These are phyloP conservation scores for Synanceia verrucosa DNA, from an alignment of 2,797 vertebrate species.

Conservation along the genomic window DNA sequence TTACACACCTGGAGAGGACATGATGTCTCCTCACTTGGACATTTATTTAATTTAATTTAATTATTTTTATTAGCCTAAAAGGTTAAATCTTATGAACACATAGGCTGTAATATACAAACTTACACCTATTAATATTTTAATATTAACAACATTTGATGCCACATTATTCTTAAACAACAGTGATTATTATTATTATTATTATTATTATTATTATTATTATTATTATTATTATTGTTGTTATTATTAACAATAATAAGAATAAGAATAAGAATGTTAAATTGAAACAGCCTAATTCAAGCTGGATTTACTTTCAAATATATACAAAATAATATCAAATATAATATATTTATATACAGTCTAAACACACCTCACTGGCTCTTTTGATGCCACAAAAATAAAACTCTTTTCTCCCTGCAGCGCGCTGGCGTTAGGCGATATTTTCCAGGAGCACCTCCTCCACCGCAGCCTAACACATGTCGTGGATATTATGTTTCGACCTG, in stretches of 20 bases:
- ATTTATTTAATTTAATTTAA: background rate
- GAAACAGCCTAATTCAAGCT: background rate
- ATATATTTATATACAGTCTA: background rate
- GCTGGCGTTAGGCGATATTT: conserved; percentile 56
- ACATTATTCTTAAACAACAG: background rate
- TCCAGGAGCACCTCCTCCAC: conserved; percentile 63
- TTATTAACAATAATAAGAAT: background rate
- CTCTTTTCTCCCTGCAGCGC: background rate
- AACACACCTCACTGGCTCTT: background rate
- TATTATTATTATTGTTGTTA: background rate
- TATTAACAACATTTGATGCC: background rate
- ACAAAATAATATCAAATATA: background rate
- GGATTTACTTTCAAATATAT: background rate
- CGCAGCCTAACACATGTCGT: conserved; percentile 84
- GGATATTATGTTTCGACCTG: conserved; percentile 89
- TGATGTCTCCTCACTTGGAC: background rate
- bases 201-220: background rate
- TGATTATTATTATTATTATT: background rate
- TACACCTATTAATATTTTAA: background rate
- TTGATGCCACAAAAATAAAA: background rate
- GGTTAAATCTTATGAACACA: background rate
- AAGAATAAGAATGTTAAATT: background rate
- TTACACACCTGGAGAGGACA: conserved; percentile 85
- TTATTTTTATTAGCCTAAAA: background rate
- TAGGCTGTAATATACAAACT: background rate